Evolutionary conservation across 2,797 vertebrate species (phyloP).

Genomic region (Microctenopoma lineatum): DNA sequence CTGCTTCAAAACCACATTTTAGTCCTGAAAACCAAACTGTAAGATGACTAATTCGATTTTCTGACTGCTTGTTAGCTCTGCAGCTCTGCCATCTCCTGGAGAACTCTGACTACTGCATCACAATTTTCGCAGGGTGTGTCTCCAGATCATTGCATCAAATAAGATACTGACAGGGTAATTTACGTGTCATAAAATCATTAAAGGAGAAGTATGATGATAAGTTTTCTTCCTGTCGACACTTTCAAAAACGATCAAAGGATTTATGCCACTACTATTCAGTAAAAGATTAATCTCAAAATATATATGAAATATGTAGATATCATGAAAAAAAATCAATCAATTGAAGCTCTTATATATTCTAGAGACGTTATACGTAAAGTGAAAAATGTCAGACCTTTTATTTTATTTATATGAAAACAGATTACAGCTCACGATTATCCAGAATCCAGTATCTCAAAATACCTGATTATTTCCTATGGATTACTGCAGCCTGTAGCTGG

Average conservation of each 20-base stretch:
- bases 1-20: not conserved
- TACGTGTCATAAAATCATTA: not conserved
- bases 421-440: no score
- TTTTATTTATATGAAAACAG: no score
- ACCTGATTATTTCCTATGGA: no score
- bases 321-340: no score
- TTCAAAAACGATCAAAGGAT: not conserved
- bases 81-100: slow-evolving; percentile 56
- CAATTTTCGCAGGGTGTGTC: not conserved
- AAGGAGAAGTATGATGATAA: not conserved
- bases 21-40: not conserved
- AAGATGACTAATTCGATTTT: not conserved
- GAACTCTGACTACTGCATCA: not conserved
- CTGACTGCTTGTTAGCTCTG: slow-evolving; percentile 9
- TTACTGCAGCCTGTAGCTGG: no score
- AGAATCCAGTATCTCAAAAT: no score
- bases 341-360: no score
- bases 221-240: not conserved
- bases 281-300: no score
- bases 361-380: no score
- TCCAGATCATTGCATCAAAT: not conserved
- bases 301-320: no score
- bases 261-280: not conserved
- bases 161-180: not conserved
- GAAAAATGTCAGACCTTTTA: no score